A percentile compares a stretch with the other conserved stretches of the same genome.
Evolutionary conservation across 2,888 invertebrate species (phyloP).

Genomic region (Andrena hattorfiana): DNA sequence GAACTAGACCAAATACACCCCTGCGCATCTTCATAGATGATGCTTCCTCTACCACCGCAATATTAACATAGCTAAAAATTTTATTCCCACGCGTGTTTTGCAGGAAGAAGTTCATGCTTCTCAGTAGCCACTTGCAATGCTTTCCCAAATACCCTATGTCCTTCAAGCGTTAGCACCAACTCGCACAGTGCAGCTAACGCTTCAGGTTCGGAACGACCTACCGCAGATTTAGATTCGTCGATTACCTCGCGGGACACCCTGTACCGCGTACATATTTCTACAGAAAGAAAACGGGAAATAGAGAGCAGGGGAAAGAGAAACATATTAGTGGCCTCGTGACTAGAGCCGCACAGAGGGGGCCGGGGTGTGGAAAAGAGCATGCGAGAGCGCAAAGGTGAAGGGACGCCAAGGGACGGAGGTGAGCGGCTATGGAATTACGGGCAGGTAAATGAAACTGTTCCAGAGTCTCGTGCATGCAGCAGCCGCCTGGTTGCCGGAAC

Average conservation of each 20-base stretch:
- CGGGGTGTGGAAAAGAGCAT: neutral
- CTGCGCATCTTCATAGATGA: too few species aligned
- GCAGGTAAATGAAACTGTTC: conserved; percentile 77
- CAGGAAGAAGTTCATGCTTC: too few species aligned
- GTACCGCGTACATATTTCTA: neutral
- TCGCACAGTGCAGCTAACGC: too few species aligned
- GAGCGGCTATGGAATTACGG: conserved; percentile 70
- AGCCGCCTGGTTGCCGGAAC: conserved; percentile 59
- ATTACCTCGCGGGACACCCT: conserved; percentile 1
- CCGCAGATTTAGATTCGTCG: neutral
- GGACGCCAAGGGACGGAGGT: conserved; percentile 34
- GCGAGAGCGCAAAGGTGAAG: conserved; percentile 26
- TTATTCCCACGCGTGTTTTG: too few species aligned
- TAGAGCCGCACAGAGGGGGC: conserved; percentile 13
- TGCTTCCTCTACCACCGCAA: too few species aligned
- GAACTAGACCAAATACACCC: too few species aligned
- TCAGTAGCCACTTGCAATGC: too few species aligned
- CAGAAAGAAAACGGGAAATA: neutral
- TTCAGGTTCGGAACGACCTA: too few species aligned
- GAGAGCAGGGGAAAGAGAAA: conserved; percentile 21
- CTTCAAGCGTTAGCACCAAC: too few species aligned
- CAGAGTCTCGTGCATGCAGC: conserved; percentile 68
- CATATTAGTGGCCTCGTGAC: conserved; percentile 45
- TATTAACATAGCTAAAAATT: too few species aligned
- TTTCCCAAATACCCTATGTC: too few species aligned